Base-by-base conservation (phyloP, 2,797 vertebrate genomes). In the Galaxias olidus region DNA sequence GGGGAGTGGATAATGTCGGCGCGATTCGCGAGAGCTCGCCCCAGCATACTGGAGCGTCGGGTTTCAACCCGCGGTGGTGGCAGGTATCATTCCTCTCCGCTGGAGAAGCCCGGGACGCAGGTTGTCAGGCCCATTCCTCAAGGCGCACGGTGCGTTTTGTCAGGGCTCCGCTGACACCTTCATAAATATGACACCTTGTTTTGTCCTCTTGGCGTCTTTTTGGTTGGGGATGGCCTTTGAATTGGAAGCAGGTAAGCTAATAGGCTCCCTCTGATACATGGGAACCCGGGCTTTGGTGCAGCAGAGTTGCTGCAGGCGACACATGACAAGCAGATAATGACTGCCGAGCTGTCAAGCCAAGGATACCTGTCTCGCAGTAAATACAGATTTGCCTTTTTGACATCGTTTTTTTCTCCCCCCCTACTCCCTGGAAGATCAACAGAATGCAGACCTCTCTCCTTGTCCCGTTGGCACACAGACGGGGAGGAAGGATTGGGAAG, bases 101-200 rank as follows among this genome's bases (percentile, higher is more conserved):
- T 84, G 80, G 70, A 83, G 89, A 90, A 89, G 82, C 85, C 69
- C 63, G 48, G 44, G 57, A 69, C 53, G 65, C 46, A 48, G 44
- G 74, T 86, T 91, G 90, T 92, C 90, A 91, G 88, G 79, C 85
- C 84, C 87, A 88, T 90, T 86, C 85, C 89, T 90, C 89, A 88
- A 83, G 74, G 87, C 79, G 81, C 61, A 43, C 75, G 72, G 80
- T 72, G 78, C 81, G 75, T 87, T 86, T 91, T n/a, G n/a, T 6
- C 81, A 84, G 85, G 78, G 82, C 85, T 79, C 86, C 81, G 86
- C 91, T 88, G 90, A 91, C 91, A 90, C 87, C 89, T 91, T 86
- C 91, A 93, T 92, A 92, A 93, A 93, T 92, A 91, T 90, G 91
- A 93, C 92, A 92, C 89, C 90, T 90, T 91, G 90, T 91, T 93